phyloP scores from a whole-genome alignment of 2,113 vertebrate genomes.

The Rhinichthys klamathensis region DNA sequence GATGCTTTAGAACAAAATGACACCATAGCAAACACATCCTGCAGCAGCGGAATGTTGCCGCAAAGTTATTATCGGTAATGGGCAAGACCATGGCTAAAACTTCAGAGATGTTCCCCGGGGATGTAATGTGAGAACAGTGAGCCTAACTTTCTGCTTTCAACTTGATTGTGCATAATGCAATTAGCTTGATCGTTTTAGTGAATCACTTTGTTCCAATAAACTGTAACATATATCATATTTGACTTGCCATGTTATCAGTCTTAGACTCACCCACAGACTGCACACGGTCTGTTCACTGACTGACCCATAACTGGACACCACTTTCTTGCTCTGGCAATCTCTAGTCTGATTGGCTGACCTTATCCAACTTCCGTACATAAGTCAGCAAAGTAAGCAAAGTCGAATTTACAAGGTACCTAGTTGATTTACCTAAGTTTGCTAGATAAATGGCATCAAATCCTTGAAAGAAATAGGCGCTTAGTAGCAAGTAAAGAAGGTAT shows the following conservation, averaged over 20 bases:
- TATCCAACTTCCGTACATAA: too few species aligned
- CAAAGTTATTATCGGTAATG: constrained; percentile 14
- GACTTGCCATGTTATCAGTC: constrained; percentile 2
- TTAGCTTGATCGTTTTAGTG: constrained; percentile 17
- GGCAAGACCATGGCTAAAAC: constrained; percentile 4
- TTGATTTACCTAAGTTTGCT: background rate
- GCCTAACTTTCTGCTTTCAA: constrained; percentile 7
- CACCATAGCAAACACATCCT: constrained; percentile 15
- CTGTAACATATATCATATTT: constrained; percentile 16
- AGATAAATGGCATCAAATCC: background rate
- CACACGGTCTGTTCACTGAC: background rate
- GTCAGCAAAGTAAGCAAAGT: too few species aligned
- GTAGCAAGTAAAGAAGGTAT: background rate
- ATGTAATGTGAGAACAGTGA: background rate
- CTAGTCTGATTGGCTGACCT: too few species aligned
- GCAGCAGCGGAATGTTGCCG: background rate
- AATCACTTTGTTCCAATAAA: constrained; percentile 15
- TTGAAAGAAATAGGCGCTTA: background rate
- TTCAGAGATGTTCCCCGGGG: background rate
- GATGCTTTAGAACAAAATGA: constrained; percentile 26
- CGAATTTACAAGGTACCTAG: background rate
- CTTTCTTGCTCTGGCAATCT: background rate
- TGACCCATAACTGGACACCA: background rate
- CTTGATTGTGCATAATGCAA: background rate
- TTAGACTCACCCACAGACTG: background rate